A percentile compares a stretch with the other conserved stretches of the same genome.
These are phyloP conservation scores for Bufo bufo DNA, from an alignment of 2,113 vertebrate species.

Conservation along the genomic window DNA sequence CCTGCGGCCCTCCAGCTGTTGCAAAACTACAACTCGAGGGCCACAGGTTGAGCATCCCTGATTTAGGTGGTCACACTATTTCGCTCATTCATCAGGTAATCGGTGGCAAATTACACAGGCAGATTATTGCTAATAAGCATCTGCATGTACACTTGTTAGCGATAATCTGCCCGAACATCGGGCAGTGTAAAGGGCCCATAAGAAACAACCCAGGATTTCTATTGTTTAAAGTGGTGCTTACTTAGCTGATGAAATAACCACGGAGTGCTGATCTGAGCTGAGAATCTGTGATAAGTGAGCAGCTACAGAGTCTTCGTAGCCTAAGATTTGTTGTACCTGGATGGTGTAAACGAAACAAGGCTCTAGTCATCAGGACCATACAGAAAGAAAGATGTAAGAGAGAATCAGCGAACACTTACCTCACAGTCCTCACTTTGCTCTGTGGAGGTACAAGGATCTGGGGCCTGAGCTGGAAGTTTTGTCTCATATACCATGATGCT, in stretches of 20 bases:
- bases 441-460: constrained; percentile 80
- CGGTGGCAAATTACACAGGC: no score
- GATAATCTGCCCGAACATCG: no score
- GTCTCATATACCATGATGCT: constrained; percentile 98
- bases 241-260: constrained; percentile 97
- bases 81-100: no score
- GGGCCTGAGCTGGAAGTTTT: constrained; percentile 86
- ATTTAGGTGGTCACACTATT: no score
- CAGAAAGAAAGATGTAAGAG: not conserved
- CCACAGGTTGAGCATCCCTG: no score
- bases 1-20: no score
- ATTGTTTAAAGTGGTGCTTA: constrained; percentile 65
- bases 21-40: no score
- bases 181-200: not conserved
- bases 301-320: constrained; percentile 95
- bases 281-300: constrained; percentile 96
- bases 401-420: constrained; percentile 70
- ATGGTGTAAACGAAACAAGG: not conserved
- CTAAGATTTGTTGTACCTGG: constrained; percentile 94
- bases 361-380: not conserved
- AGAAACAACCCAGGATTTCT: not conserved
- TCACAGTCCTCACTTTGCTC: constrained; percentile 92
- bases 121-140: no score
- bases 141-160: no score
- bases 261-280: constrained; percentile 95